Evolutionary conservation across 2,888 invertebrate species (phyloP).

Genomic region (Sicus ferrugineus): DNA sequence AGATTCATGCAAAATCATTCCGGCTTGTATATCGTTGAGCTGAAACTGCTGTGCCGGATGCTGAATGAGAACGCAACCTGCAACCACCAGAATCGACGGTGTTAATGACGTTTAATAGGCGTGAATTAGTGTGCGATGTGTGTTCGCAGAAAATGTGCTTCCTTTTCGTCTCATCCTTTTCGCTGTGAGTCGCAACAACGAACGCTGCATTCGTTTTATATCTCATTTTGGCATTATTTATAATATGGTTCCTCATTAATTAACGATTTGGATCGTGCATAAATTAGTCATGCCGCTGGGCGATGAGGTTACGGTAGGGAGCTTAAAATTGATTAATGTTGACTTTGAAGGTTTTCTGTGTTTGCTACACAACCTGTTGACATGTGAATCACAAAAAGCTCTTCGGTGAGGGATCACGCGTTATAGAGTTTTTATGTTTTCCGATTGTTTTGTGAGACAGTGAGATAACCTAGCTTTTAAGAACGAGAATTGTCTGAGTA

Average conservation of each 20-base stretch:
- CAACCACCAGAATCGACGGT: neutral
- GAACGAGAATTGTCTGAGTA: too few species aligned
- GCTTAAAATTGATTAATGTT: conserved; percentile 26
- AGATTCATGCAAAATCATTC: conserved; percentile 31
- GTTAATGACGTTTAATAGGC: conserved; percentile 45
- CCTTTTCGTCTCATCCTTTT: too few species aligned
- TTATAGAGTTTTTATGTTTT: too few species aligned
- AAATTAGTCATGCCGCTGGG: conserved; percentile 21
- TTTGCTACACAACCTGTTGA: conserved; percentile 13
- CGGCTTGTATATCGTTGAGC: neutral
- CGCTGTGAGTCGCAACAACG: too few species aligned
- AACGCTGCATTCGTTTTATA: too few species aligned
- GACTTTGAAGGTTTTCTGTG: conserved; percentile 4
- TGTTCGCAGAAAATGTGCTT: conserved; percentile 8
- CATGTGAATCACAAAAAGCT: conserved; percentile 27
- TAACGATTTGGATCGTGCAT: conserved; percentile 24
- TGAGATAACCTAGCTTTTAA: too few species aligned
- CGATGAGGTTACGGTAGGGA: neutral
- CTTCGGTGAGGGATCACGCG: too few species aligned
- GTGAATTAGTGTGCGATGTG: conserved; percentile 43
- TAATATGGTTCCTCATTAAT: conserved; percentile 33
- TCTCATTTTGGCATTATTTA: too few species aligned
- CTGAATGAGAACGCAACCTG: conserved; percentile 1
- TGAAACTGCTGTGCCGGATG: neutral
- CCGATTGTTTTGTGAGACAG: too few species aligned